These are phyloP conservation scores for Acanthaster planci DNA, from an alignment of 35 echinoderm and acorn worm species.

Conservation along the genomic window DNA sequence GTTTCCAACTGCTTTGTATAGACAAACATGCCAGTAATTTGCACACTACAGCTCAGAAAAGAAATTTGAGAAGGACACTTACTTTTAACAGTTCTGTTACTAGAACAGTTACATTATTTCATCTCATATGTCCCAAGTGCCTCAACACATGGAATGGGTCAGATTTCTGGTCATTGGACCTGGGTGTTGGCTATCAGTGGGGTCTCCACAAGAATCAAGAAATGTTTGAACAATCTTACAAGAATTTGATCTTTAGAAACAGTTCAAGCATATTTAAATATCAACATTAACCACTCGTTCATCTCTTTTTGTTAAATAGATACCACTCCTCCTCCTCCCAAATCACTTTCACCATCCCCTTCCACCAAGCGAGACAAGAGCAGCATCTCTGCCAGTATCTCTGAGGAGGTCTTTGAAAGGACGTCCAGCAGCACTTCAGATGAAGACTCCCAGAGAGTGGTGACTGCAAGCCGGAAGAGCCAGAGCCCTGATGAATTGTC, in stretches of 20 bases:
- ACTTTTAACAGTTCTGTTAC: not conserved
- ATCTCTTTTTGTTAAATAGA: not conserved
- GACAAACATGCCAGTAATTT: too few species aligned
- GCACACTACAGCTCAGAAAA: too few species aligned
- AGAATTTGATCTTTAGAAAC: not conserved
- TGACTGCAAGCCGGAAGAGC: not conserved
- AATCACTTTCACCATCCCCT: not conserved
- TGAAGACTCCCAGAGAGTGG: conserved; percentile 1
- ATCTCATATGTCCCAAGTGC: too few species aligned
- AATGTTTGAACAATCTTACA: not conserved
- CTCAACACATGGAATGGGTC: too few species aligned
- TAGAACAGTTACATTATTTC: too few species aligned
- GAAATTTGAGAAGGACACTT: too few species aligned
- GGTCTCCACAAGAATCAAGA: too few species aligned
- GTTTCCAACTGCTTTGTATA: too few species aligned
- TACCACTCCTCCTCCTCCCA: not conserved
- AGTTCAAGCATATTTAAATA: not conserved
- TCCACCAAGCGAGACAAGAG: not conserved
- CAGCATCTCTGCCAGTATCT: not conserved
- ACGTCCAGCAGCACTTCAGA: not conserved
- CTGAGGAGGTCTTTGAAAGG: not conserved
- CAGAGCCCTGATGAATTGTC: not conserved
- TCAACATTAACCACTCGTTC: not conserved
- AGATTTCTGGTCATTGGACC: too few species aligned
- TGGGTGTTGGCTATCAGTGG: too few species aligned